Conservation (phyloP, 2,888 invertebrate species). For the Aelia acuminata region DNA sequence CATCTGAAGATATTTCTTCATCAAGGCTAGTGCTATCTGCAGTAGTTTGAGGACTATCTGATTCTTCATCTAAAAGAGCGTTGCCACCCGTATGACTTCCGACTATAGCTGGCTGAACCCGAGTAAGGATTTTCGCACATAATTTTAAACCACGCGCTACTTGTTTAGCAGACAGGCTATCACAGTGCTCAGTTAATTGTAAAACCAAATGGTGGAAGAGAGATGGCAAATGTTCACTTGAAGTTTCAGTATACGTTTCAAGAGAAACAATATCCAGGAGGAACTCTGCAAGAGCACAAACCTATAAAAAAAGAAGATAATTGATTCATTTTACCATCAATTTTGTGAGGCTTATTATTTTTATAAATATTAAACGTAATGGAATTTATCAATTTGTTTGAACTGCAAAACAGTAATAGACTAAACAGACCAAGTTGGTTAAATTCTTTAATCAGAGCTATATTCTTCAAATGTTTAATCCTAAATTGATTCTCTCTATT, state of each 20-base stretch:
- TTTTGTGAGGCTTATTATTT: background rate
- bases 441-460: too few species aligned
- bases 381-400: too few species aligned
- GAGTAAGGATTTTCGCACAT: constrained; percentile 81
- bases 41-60: constrained; percentile 39
- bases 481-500: too few species aligned
- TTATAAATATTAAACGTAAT: too few species aligned
- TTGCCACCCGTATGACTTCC: constrained; percentile 53
- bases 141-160: constrained; percentile 77
- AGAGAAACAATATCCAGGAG: constrained; percentile 80
- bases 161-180: constrained; percentile 74
- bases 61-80: constrained; percentile 17
- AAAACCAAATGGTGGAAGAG: constrained; percentile 79
- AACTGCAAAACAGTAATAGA: background rate
- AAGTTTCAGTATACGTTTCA: constrained; percentile 83
- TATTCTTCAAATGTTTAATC: too few species aligned
- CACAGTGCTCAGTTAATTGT: constrained; percentile 75
- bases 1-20: constrained; percentile 60
- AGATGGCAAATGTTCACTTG: constrained; percentile 83
- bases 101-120: constrained; percentile 76
- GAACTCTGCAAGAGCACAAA: constrained; percentile 81
- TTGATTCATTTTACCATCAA: too few species aligned
- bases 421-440: too few species aligned
- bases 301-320: constrained; percentile 71
- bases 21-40: constrained; percentile 62